Base-by-base conservation (phyloP, 2,113 vertebrate species). In the Neodon shergylaensis region DNA sequence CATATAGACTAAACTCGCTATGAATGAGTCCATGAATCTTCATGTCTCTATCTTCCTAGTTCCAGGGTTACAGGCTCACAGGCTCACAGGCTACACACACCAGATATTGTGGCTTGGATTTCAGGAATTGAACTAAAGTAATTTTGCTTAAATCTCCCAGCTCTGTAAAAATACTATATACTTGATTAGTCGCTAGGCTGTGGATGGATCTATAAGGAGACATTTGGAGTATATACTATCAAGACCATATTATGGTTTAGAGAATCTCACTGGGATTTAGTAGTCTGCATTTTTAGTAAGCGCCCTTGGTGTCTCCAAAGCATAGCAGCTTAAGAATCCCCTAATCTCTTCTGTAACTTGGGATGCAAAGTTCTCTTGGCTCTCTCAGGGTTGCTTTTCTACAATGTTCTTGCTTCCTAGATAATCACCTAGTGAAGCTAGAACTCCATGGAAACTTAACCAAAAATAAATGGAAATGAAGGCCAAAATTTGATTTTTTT, bases 401-500 rank as follows among this genome's bases (percentile, higher is more conserved):
- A 87, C 89, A 92, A 33, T 90, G 82, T 91, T 96, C 84, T 31
- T 90, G 79, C 26, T 76, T 90, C 70, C 77, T 88, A 88, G 58
- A 95, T 13, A 92, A 87, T 97, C 93, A 92, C 24, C 65, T 36
- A 17, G 78, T 86, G 90, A 96, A 16, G 39, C 90, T 65, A 91
- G 52, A 88, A 95, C 93, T 94, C 94, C 94, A 97, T 96, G 96
- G 95, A 96, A 97, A 97, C 95, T 90, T 83, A 86, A 33, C 84
- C 88, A 47, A 97, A 97, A 97, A 97, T 97, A 97, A 95, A 79
- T 86, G 68, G 90, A 95, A 96, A 97, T 16, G 85, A 97, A 88
- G 73, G 84, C 31, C 58, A 83, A 54, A 76, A 14, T 93, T 95
- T 82, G 58, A 96, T 95, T 86, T 90, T 49, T 14, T 54, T 90